A percentile compares a stretch with the other conserved stretches of the same genome.
These are phyloP conservation scores for Glaucomys volans DNA, from an alignment of 2,113 vertebrate species.

Conservation along the genomic window DNA sequence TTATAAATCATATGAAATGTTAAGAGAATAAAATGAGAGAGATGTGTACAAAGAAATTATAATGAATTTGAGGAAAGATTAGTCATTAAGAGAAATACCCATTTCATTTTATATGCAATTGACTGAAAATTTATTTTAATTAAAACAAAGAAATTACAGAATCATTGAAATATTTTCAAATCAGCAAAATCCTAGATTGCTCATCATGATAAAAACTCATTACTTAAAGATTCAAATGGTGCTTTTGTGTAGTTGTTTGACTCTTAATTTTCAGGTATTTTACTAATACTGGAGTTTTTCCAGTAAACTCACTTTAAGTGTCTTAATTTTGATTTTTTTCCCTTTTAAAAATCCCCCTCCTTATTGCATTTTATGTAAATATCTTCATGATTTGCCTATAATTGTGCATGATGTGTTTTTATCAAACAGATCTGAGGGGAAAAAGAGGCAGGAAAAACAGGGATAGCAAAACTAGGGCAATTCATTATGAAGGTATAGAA, in stretches of 20 bases:
- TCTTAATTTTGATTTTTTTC: conserved; percentile 6
- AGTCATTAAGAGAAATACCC: background rate
- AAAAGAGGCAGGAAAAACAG: background rate
- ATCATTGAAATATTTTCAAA: background rate
- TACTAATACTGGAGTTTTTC: background rate
- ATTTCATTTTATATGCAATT: background rate
- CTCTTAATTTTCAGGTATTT: background rate
- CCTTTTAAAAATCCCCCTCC: background rate
- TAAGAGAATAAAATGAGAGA: conserved; percentile 2
- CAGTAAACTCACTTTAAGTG: background rate
- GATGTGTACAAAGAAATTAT: background rate
- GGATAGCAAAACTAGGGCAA: background rate
- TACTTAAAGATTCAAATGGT: background rate
- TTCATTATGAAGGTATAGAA: background rate
- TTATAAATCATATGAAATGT: conserved; percentile 47
- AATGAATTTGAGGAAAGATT: background rate
- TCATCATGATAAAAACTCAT: background rate
- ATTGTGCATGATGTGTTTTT: background rate
- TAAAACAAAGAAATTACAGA: background rate
- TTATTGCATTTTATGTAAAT: background rate
- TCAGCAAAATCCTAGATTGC: background rate
- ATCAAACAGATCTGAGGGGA: background rate
- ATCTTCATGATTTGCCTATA: background rate
- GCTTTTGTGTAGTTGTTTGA: background rate
- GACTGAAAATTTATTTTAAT: background rate